These are phyloP conservation scores for Noctua janthina DNA, from an alignment of 2,888 invertebrate species.

Conservation along the genomic window DNA sequence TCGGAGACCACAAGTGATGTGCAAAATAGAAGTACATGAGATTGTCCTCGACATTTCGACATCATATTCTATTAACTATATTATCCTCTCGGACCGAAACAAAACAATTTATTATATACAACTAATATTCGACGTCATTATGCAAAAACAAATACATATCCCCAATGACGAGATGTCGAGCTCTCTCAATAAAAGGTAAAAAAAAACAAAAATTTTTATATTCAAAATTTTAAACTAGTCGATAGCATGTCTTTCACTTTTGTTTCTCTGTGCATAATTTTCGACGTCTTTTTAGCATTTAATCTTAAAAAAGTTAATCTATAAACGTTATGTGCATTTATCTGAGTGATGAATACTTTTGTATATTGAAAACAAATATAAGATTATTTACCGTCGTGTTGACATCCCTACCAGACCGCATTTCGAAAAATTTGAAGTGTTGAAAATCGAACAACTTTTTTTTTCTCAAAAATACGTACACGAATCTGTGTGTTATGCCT, in stretches of 20 bases:
- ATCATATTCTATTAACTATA: conserved; percentile 70
- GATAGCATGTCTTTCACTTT: conserved; percentile 86
- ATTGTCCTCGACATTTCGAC: conserved; percentile 84
- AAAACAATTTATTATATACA: conserved; percentile 67
- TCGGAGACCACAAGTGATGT: conserved; percentile 85
- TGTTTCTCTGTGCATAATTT: conserved; percentile 85
- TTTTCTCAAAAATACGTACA: conserved; percentile 81
- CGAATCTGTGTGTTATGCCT: conserved; percentile 85
- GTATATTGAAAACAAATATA: conserved; percentile 75
- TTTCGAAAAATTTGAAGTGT: conserved; percentile 80
- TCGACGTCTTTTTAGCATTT: conserved; percentile 87
- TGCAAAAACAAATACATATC: conserved; percentile 87
- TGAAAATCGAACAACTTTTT: conserved; percentile 83
- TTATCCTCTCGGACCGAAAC: conserved; percentile 68
- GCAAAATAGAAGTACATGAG: conserved; percentile 81
- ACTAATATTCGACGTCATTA: conserved; percentile 66
- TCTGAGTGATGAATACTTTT: conserved; percentile 78
- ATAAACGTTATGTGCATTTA: conserved; percentile 88
- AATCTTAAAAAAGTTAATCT: conserved; percentile 79
- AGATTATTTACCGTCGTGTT: conserved; percentile 80
- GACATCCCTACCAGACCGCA: conserved; percentile 87
- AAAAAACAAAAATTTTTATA: conserved; percentile 87
- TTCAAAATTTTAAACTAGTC: conserved; percentile 89
- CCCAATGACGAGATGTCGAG: conserved; percentile 85
- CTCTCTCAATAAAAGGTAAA: conserved; percentile 73